A percentile compares a stretch with the other conserved stretches of the same genome.
Conservation (phyloP, 2,888 invertebrate genomes). For the Agrochola macilenta region DNA sequence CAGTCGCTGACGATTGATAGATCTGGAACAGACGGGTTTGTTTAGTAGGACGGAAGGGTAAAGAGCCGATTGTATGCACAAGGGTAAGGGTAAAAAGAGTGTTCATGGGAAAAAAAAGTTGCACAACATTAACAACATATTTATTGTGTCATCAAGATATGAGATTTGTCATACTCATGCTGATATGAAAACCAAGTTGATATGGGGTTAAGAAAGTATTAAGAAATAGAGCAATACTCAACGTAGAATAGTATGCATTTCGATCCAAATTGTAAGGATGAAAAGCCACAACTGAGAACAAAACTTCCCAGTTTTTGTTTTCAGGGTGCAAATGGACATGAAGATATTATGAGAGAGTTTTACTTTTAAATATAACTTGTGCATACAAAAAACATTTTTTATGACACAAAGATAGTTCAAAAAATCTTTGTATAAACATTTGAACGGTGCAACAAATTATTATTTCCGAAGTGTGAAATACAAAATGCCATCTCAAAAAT, state of each 20-base stretch:
- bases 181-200: not conserved
- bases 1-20: constrained; percentile 97
- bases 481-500: not conserved
- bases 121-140: too few species aligned
- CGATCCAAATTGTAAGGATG: not conserved
- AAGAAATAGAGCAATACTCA: not conserved
- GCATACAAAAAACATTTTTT: constrained; percentile 37
- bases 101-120: not conserved
- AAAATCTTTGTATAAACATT: not conserved
- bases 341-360: not conserved
- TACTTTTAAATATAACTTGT: constrained; percentile 11
- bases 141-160: not conserved
- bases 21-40: constrained; percentile 85
- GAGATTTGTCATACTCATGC: not conserved
- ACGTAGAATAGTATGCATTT: not conserved
- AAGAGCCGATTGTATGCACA: constrained; percentile 43
- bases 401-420: not conserved
- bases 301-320: not conserved
- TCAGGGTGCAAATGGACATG: not conserved
- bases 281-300: not conserved
- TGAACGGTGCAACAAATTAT: constrained; percentile 12
- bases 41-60: not conserved
- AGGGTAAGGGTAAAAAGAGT: constrained; percentile 1
- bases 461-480: constrained; percentile 12
- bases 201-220: too few species aligned